These are phyloP conservation scores for Cordilura impudica DNA, from an alignment of 2,888 invertebrate genomes.

Conservation along the genomic window DNA sequence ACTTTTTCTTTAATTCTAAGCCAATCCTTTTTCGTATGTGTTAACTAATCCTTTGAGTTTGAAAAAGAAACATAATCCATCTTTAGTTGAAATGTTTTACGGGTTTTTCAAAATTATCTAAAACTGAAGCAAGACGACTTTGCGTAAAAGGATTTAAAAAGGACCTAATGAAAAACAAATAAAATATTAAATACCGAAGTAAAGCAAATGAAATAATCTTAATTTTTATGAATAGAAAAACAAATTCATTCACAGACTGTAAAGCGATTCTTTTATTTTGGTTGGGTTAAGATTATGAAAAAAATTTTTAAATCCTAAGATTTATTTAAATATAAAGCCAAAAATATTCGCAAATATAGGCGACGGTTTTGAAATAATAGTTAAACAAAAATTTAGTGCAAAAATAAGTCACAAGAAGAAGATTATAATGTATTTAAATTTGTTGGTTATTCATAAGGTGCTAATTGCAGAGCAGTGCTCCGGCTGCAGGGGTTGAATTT, in stretches of 20 bases:
- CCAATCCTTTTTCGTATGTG: background rate
- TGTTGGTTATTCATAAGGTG: conserved; percentile 20
- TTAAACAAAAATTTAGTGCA: background rate
- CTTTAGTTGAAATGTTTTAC: background rate
- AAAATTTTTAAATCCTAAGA: background rate
- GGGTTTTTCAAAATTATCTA: conserved; percentile 13
- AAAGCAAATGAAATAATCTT: background rate
- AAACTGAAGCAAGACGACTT: conserved; percentile 10
- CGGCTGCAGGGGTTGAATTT: background rate
- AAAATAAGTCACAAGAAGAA: background rate
- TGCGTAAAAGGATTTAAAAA: background rate
- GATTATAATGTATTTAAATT: background rate
- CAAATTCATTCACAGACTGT: background rate
- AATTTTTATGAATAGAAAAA: background rate
- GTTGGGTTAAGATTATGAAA: background rate
- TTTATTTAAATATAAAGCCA: background rate
- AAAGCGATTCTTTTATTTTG: too few species aligned
- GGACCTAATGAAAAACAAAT: background rate
- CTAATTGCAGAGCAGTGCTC: conserved; percentile 2
- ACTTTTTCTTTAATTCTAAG: background rate
- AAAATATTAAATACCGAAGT: background rate
- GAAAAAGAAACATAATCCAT: background rate
- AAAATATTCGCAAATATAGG: background rate
- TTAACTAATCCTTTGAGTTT: conserved; percentile 12
- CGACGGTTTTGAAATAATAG: background rate